phyloP scores from a whole-genome alignment of 2,888 invertebrate genomes.

The Drosophila fungiperda region DNA sequence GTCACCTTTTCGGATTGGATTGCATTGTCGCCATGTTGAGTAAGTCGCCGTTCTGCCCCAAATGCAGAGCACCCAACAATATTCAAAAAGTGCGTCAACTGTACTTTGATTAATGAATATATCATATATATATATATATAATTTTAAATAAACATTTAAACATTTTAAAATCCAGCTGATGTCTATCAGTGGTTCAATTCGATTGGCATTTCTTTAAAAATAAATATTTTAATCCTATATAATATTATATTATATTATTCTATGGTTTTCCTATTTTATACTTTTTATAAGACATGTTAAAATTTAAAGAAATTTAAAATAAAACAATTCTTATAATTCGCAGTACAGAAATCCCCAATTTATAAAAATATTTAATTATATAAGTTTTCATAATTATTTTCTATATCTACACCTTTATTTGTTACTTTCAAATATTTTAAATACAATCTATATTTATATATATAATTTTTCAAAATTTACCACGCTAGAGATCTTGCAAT shows the following conservation, averaged over 20 bases:
- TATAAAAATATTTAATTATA: too few relatives aligned
- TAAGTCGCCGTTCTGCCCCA: accelerated
- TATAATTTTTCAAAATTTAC: background rate
- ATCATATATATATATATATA: background rate
- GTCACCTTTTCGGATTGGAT: accelerated
- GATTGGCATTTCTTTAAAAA: background rate
- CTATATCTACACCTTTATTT: background rate
- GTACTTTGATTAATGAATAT: background rate
- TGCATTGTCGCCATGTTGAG: accelerated
- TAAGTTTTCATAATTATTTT: constrained; percentile 4
- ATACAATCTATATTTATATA: background rate
- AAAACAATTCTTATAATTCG: too few relatives aligned
- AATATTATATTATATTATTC: background rate
- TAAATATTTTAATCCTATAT: background rate
- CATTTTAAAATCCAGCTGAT: background rate
- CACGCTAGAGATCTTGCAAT: background rate
- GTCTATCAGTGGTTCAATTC: too few relatives aligned
- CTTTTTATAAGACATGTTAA: too few relatives aligned
- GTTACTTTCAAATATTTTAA: background rate
- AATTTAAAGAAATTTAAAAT: too few relatives aligned
- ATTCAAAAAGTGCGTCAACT: background rate
- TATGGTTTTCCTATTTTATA: too few relatives aligned
- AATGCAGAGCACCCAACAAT: background rate
- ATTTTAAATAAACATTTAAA: background rate
- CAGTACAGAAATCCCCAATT: too few relatives aligned